Base-by-base conservation (phyloP, 1,140 invertebrate species). In the Paralvinella palmiformis region DNA sequence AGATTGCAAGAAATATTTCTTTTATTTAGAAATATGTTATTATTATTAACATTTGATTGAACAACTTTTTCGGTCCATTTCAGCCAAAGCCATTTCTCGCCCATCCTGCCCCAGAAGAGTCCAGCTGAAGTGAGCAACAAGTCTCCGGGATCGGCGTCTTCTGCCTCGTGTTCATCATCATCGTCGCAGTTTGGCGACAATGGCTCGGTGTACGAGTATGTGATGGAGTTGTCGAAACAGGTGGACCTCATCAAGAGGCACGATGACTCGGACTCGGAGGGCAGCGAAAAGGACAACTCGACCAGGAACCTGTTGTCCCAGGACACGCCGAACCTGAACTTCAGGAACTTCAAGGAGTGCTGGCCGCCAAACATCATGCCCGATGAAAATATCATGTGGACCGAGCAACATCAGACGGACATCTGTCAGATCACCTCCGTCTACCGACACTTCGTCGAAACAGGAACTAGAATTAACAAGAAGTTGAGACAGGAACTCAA, bases 361-460 rank as follows among this genome's bases (percentile, higher is more conserved):
- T 65, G 63, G 63, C 44, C 50, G 33, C 29, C 32, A 32, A n/a
- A 33, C 3, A 33, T n/a, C 33, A 22, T 65, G 56, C 63, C 63
- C 1, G 63, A 65, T 27, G 63, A 65, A 32, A 65, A 57, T 22
- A 37, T 65, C 57, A 59, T 65, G 37, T 50, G 59, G 22, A 52
- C 17, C 17, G 63, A 65, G 24, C 45, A 48, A 20, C 63, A 65
- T 50, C 41, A 32, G 31, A 35, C 48, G 37, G 35, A 60, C 29
- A 65, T 65, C 57, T 17, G 60, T 24, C 56, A 65, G 31, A 60
- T 65, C 36, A 41, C 60, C 4, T 6, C 44, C 20, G 63, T 57
- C 1, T 65, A 65, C 48, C 35, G 60, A 33, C 33, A 50, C 5
- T 65, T 65, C n/a, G 53, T 65, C 2, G 36, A 59, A 20, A 59